Base-by-base conservation (phyloP, 1,140 invertebrate species). In the Lepidotrigona ventralis region DNA sequence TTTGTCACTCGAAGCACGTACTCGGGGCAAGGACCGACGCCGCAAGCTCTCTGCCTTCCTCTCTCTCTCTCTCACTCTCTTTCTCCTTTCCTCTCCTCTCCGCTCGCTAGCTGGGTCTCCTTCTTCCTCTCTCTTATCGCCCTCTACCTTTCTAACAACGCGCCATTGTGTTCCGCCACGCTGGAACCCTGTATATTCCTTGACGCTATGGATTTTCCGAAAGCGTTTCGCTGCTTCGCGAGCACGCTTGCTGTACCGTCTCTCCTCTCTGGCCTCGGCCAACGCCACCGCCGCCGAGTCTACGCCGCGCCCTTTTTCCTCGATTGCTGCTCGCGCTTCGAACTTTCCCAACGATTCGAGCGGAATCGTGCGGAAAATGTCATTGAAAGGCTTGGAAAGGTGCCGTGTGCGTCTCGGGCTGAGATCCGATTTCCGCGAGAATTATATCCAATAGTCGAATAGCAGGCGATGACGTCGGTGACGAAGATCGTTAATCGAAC, bases 1-100 rank as follows among this genome's bases (percentile, higher is more conserved):
- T 93, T 94, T 94, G 91, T 91, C 92, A 94, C 92, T 92, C 93
- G 84, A 90, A 93, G 92, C 93, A 94, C 93, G 93, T 94, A 93
- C 93, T 90, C 91, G 90, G 93, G 93, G 93, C 93, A 94, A 94
- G 92, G 93, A 94, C 93, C 93, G 88, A 89, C 82, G 93, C 93
- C 93, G 93, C 93, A 94, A 94, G 93, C 93, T 94, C 91, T 81
- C 92, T 83, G 87, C 82, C 88, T 80, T 29, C 79, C 76, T 82
- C 82, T 82, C 71, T 81, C 70, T 79, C 85, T 56, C 66, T 82
- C 33, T 74, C 66, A 85, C 73, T 72, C 75, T 83, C 68, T 21
- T 79, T 73, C 74, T 87, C 86, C 84, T 84, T 85, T 87, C 69
- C 73, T 85, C 73, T 74, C 73, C 83, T 84, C 83, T 78, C 70